Percentiles rank a stretch among this genome's conserved stretches.
phyloP scores from a whole-genome alignment of 2,113 vertebrate genomes.

The Tricholaema leucomelas region DNA sequence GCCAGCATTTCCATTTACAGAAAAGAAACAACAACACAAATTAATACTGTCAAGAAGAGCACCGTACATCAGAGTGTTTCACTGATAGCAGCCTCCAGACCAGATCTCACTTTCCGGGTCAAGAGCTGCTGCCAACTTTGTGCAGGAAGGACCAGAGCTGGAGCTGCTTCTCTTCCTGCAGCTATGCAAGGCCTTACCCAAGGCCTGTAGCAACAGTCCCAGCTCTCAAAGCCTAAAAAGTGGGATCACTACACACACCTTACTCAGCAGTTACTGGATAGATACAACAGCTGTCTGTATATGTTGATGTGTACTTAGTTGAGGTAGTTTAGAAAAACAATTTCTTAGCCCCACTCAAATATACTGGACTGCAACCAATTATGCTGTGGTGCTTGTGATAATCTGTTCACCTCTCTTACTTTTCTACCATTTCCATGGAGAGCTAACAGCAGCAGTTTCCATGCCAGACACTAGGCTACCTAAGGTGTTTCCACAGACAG shows the following conservation, averaged over 20 bases:
- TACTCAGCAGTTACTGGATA: neutral
- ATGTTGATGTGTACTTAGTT: neutral
- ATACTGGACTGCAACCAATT: neutral
- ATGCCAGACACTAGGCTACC: neutral
- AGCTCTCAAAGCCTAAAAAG: neutral
- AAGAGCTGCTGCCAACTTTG: neutral
- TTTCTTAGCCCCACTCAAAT: neutral
- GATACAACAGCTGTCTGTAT: neutral
- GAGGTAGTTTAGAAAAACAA: neutral
- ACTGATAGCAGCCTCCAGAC: neutral
- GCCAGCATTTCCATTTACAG: conserved; percentile 18
- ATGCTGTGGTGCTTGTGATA: neutral
- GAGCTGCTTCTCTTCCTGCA: neutral
- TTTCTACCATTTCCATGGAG: neutral
- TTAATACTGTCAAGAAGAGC: neutral
- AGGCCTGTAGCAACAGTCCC: neutral
- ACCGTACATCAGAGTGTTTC: neutral
- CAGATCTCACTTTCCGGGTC: neutral
- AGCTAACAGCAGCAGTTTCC: neutral
- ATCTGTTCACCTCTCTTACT: neutral
- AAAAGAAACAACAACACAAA: neutral
- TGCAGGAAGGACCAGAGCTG: neutral
- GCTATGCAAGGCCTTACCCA: rapidly evolving
- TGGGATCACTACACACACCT: neutral
- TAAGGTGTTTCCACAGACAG: conserved; percentile 11